These are phyloP conservation scores for Carabus problematicus DNA, from an alignment of 2,888 invertebrate species.

Conservation along the genomic window DNA sequence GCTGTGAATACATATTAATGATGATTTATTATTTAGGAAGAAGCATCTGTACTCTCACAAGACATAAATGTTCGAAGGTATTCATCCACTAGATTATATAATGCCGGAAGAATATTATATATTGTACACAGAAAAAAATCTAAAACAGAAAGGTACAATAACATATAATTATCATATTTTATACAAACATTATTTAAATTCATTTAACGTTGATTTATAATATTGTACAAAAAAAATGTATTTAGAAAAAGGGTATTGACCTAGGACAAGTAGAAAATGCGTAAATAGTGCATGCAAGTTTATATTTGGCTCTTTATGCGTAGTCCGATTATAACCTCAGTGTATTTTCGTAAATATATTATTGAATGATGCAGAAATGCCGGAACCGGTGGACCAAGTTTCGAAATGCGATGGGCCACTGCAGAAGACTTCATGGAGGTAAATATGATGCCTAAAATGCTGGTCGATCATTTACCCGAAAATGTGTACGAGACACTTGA, in stretches of 20 bases:
- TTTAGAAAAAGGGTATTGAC: slow-evolving; percentile 2
- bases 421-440: slow-evolving; percentile 83
- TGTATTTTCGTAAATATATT: not conserved
- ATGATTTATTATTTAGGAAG: slow-evolving; percentile 62
- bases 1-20: not conserved
- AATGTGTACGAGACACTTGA: slow-evolving; percentile 75
- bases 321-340: not conserved
- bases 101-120: slow-evolving; percentile 83
- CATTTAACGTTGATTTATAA: not conserved
- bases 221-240: not conserved
- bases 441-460: slow-evolving; percentile 84
- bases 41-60: slow-evolving; percentile 69
- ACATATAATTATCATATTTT: slow-evolving; percentile 17
- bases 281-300: slow-evolving; percentile 3
- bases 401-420: slow-evolving; percentile 81
- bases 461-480: slow-evolving; percentile 86
- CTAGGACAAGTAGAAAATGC: slow-evolving; percentile 13
- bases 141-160: slow-evolving; percentile 68
- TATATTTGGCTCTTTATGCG: slow-evolving; percentile 6
- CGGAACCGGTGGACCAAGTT: slow-evolving; percentile 69
- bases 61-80: slow-evolving; percentile 73
- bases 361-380: slow-evolving; percentile 61
- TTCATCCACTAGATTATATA: slow-evolving; percentile 74
- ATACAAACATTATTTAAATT: not conserved
- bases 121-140: slow-evolving; percentile 75